Evolutionary conservation across 2,797 vertebrate genomes (phyloP).

Genomic region (Ctenopoma multispine): DNA sequence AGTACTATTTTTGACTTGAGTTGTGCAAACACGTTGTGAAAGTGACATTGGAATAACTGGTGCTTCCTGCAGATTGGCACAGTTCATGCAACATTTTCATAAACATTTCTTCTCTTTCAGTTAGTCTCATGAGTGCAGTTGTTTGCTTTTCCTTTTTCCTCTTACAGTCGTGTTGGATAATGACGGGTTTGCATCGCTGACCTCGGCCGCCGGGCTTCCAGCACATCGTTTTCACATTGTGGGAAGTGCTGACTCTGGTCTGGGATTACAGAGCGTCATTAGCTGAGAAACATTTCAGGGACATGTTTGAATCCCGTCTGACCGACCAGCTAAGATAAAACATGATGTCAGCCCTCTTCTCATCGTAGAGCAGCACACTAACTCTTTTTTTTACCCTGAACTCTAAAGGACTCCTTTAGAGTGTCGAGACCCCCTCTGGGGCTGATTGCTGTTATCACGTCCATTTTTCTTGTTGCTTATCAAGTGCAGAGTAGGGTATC

Average conservation of each 20-base stretch:
- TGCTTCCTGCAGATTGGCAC: conserved; percentile 38
- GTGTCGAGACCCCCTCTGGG: neutral
- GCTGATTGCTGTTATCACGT: conserved; percentile 35
- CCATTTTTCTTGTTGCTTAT: conserved; percentile 22
- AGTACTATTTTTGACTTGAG: neutral
- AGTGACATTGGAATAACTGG: neutral
- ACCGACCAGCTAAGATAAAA: conserved; percentile 32
- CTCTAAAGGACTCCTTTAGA: neutral
- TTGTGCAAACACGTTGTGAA: conserved; percentile 36
- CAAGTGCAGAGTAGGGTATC: neutral
- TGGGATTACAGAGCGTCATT: conserved; percentile 30
- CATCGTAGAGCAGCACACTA: neutral
- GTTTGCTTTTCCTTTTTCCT: neutral
- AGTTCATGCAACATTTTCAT: no score
- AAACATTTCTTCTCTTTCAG: neutral
- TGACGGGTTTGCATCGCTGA: conserved; percentile 3
- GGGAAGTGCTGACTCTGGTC: conserved; percentile 27
- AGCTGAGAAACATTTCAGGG: conserved; percentile 23
- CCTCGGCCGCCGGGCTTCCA: conserved; percentile 23
- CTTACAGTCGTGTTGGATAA: neutral
- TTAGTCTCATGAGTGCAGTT: neutral
- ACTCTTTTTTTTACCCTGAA: neutral
- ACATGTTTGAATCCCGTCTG: neutral
- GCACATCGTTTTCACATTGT: neutral
- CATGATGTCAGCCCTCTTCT: conserved; percentile 1